Evolutionary conservation across 64 coral and sea anemone species (phyloP), one percentile per base, ranked within the genome.

Genomic region (Montipora sp.): DNA sequence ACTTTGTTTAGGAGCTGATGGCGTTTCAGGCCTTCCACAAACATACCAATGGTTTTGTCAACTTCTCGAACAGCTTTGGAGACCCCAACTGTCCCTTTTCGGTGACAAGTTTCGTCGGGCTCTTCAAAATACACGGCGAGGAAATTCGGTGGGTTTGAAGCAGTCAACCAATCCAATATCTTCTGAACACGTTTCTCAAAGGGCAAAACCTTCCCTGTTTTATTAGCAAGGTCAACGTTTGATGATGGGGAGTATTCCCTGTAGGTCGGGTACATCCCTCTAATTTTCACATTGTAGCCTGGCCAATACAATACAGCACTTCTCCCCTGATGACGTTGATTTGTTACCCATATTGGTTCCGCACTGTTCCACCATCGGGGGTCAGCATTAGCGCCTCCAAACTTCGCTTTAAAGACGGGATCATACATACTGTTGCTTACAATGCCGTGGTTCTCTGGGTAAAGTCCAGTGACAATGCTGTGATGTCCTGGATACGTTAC

Each of bases 261-360:
- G 59, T 81, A 76, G 47, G 77, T 72, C 1, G 95, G 92, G 68
- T 94, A 90, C 71, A 79, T 49, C 0, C 92, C 88, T 75, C 81
- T 70, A 48, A 94, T 93, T 60, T 83, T 79, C 19, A 98, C 91
- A 77, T 94, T 95, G 65, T 95, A 95, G 2, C 91, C 94, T 7
- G 94, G 96, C 96, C 96, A 98, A 24, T 91, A 92, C 3, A 93
- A 51, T 1, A 95, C 82, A n/a, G 86, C 96, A 89, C 96, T 98
- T 80, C 75, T 90, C 11, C 93, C 93, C 5, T 92, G 83, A 63
- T 95, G 91, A 4, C 89, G 50, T 43, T 98, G 90, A 67, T 98
- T 98, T 7, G 93, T 98, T 43, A 93, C 84, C 96, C 96, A 98
- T 16, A 98, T 45, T n/a, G 96, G 96, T 12, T 93, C 92, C 11